Evolutionary conservation across 2,888 invertebrate species (phyloP).

Genomic region (Hypomecis atomaria): DNA sequence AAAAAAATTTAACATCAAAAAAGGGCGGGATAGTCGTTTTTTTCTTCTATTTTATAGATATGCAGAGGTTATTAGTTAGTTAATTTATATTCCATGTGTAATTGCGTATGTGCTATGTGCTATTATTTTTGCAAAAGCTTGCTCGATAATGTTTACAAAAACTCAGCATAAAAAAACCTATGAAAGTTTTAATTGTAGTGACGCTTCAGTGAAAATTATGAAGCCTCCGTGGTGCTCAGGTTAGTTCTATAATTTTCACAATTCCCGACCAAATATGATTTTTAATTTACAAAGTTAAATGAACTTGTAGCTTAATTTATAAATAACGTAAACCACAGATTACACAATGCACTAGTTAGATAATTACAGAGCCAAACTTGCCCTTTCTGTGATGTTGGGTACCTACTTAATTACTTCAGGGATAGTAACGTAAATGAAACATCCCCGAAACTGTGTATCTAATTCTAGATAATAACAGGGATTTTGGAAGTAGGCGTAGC

Average conservation of each 20-base stretch:
- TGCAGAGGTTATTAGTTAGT: too few relatives aligned
- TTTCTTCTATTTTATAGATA: too few relatives aligned
- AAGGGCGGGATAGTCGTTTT: too few relatives aligned
- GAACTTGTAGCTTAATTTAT: not conserved
- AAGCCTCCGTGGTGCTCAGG: slow-evolving; percentile 73
- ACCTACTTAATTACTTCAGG: slow-evolving; percentile 15
- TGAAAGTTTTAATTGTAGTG: slow-evolving; percentile 58
- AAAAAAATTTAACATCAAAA: too few relatives aligned
- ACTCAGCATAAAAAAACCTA: slow-evolving; percentile 50
- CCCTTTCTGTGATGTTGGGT: slow-evolving; percentile 3
- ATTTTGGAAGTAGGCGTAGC: slow-evolving; percentile 2
- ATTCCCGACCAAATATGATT: not conserved
- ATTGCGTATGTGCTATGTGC: too few relatives aligned
- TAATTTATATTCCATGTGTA: too few relatives aligned
- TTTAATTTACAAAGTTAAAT: slow-evolving; percentile 2
- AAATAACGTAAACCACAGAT: not conserved
- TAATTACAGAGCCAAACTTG: slow-evolving; percentile 14
- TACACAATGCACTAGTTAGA: slow-evolving; percentile 7
- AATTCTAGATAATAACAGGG: slow-evolving; percentile 7
- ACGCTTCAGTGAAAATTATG: slow-evolving; percentile 57
- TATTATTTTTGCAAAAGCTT: not conserved
- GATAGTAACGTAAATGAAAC: slow-evolving; percentile 13
- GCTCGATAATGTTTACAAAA: slow-evolving; percentile 59
- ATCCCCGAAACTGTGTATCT: slow-evolving; percentile 1
- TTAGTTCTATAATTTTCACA: slow-evolving; percentile 40